These are phyloP conservation scores for Hyperoplus lanceolatus DNA, from an alignment of 2,797 vertebrate genomes.

Conservation along the genomic window DNA sequence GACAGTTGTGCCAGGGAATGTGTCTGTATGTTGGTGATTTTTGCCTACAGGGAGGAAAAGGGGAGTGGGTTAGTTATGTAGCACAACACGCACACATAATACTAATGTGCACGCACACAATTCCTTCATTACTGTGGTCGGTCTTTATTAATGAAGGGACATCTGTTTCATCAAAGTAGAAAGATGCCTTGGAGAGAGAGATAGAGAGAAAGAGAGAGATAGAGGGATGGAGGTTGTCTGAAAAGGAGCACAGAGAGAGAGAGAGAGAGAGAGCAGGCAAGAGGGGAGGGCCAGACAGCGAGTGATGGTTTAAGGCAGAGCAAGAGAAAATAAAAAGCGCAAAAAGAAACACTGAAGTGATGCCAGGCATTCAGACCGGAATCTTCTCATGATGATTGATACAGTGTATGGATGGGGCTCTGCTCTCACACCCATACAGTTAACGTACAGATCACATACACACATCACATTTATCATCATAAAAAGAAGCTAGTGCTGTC, in stretches of 20 bases:
- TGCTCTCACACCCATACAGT: conserved; percentile 37
- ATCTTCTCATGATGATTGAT: conserved; percentile 62
- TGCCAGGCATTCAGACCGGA: conserved; percentile 46
- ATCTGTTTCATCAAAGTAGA: conserved; percentile 85
- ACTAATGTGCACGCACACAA: conserved; percentile 16
- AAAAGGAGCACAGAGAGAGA: conserved; percentile 47
- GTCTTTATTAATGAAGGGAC: conserved; percentile 82
- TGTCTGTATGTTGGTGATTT: conserved; percentile 27
- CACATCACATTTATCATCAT: conserved; percentile 59
- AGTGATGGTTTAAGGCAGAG: conserved; percentile 47
- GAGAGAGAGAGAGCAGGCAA: conserved; percentile 13
- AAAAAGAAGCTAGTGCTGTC: conserved; percentile 27
- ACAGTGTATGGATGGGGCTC: conserved; percentile 19
- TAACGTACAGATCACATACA: conserved; percentile 30
- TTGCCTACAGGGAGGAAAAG: conserved; percentile 17
- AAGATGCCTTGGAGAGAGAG: conserved; percentile 74
- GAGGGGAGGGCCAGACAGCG: conserved; percentile 41
- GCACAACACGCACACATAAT: conserved; percentile 36
- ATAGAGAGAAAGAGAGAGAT: conserved; percentile 46
- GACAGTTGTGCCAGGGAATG: not conserved
- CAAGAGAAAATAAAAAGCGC: conserved; percentile 52
- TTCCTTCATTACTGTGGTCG: conserved; percentile 64
- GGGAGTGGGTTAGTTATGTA: conserved; percentile 19
- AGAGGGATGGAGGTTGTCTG: conserved; percentile 35
- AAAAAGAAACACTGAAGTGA: conserved; percentile 24